Conservation (phyloP, 2,113 vertebrate species). For the Pyxicephalus adspersus region DNA sequence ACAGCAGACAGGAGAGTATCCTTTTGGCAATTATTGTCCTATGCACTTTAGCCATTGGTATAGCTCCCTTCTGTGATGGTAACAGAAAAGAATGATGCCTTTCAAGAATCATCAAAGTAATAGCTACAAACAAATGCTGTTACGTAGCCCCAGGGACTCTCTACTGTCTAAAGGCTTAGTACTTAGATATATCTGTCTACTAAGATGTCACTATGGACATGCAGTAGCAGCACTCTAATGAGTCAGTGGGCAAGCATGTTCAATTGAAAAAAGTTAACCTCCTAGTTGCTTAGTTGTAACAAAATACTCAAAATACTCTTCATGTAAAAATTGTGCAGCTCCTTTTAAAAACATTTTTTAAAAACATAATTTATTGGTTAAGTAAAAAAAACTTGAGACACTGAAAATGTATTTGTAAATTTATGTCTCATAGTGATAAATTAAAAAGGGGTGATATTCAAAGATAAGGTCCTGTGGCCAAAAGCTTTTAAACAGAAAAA, state of each 20-base stretch:
- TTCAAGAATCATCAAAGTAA: constrained; percentile 57
- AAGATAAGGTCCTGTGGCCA: no score
- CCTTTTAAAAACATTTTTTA: no score
- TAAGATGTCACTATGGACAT: constrained; percentile 27
- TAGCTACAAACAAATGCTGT: constrained; percentile 25
- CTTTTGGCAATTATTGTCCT: constrained; percentile 50
- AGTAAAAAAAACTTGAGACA: no score
- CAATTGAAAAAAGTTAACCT: constrained; percentile 4
- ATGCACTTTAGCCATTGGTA: constrained; percentile 57
- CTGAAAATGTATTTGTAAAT: no score
- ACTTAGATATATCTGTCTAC: constrained; percentile 44
- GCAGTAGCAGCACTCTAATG: constrained; percentile 25
- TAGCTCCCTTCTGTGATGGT: constrained; percentile 53
- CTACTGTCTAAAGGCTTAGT: constrained; percentile 59
- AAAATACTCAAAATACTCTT: no score
- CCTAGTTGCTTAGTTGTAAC: background rate
- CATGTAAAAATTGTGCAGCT: no score
- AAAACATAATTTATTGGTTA: no score
- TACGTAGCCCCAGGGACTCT: constrained; percentile 59
- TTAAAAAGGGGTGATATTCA: no score
- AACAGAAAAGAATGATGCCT: constrained; percentile 62
- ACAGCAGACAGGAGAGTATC: constrained; percentile 27
- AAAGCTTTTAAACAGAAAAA: no score
- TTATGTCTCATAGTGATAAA: no score
- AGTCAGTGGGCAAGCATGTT: constrained; percentile 30